Evolutionary conservation across 1,140 invertebrate species (phyloP).

Genomic region (Drosophila persimilis): DNA sequence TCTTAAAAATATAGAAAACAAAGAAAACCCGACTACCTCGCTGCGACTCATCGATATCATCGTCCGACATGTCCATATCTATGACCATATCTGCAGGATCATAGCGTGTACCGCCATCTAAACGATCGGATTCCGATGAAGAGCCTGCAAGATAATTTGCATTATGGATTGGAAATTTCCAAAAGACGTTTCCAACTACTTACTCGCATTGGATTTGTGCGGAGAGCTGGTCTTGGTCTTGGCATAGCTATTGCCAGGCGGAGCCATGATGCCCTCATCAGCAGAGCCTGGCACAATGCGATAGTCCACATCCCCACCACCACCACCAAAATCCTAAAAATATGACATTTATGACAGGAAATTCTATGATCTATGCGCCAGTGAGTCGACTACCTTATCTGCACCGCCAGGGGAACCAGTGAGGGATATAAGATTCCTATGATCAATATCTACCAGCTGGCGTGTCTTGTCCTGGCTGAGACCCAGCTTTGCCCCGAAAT

Average conservation of each 20-base stretch:
- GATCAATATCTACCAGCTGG: conserved; percentile 88
- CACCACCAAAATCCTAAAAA: conserved; percentile 50
- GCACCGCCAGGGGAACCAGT: conserved; percentile 88
- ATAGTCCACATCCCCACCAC: conserved; percentile 67
- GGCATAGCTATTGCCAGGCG: conserved; percentile 49
- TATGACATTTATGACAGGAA: neutral
- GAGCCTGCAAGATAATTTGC: conserved; percentile 43
- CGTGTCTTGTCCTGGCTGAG: conserved; percentile 74
- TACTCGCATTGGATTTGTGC: conserved; percentile 83
- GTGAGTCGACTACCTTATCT: conserved; percentile 44
- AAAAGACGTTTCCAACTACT: conserved; percentile 1
- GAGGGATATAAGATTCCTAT: conserved; percentile 92
- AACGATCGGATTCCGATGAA: conserved; percentile 70
- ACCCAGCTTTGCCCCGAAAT: conserved; percentile 64
- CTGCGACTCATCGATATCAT: conserved; percentile 84
- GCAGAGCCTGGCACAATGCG: conserved; percentile 39
- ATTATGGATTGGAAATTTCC: neutral
- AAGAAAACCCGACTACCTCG: conserved; percentile 54
- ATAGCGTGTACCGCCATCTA: conserved; percentile 71
- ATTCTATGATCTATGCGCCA: too few species aligned
- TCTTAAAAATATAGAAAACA: neutral
- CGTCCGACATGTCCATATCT: conserved; percentile 90
- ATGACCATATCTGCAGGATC: conserved; percentile 85
- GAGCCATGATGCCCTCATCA: conserved; percentile 63
- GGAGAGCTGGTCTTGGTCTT: conserved; percentile 68